Evolutionary conservation across 2,113 vertebrate species (phyloP), one percentile per base, ranked within the genome.

Genomic region (Dolichotis patagonum): DNA sequence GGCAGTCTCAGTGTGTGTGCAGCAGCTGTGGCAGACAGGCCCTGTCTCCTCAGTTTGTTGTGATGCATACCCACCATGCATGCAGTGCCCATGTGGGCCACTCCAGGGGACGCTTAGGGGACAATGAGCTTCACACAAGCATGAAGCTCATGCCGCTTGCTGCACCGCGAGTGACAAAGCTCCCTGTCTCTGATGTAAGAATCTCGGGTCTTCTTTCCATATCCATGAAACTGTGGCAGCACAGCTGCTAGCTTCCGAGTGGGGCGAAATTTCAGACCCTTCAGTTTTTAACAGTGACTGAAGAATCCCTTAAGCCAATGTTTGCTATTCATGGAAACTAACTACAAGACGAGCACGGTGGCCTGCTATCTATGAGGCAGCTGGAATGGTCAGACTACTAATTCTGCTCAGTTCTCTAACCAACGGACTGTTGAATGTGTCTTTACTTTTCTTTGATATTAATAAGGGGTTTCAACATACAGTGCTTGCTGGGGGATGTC

Each of bases 301-400:
- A 52, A 60, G 12, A 41, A 17, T 54, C 65, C 35, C 38, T 30
- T 35, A 9, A 52, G 22, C 56, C 46, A 26, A 2, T 14, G 30
- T 46, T 30, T 80, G 41, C 32, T 54, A 9, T 17, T 46, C 52
- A 43, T 0, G 78, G 43, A 78, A 75, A 75, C 22, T 19, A 82
- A 38, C 10, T 14, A 35, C n/a, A 69, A 60, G n/a, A 56, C 22
- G 32, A 63, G 3, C 4, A 28, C 3, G 1, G 4, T 1, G 32
- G 2, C 16, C 38, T 75, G 16, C 19, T 7, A 22, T 7, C 28
- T 9, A 10, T 7, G 13, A 1, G 1, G 26, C 38, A 2, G 22
- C 28, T 16, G 3, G 8, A n/a, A 1, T 16, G 16, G 14, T 14
- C 4, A 80, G 24, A 49, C 7, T 13, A 5, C 75, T 54, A 73